phyloP scores from a whole-genome alignment of 2,888 invertebrate genomes.

The Adelognathus sp. region DNA sequence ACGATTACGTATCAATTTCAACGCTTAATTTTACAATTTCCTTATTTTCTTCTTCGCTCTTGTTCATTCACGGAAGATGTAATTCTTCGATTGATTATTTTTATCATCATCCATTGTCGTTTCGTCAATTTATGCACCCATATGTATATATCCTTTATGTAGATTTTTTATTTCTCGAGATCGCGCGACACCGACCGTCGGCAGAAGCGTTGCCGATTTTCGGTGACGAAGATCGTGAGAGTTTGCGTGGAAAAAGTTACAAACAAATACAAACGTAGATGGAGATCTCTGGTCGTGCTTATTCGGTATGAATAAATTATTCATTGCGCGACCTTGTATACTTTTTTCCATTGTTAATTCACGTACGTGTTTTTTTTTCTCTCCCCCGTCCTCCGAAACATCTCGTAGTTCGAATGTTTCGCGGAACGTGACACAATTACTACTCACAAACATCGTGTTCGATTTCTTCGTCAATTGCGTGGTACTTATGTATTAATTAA shows the following conservation, averaged over 20 bases:
- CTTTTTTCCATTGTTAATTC: constrained; percentile 20
- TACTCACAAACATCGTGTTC: constrained; percentile 36
- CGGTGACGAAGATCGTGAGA: constrained; percentile 29
- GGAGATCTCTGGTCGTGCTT: constrained; percentile 24
- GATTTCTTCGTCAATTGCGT: constrained; percentile 20
- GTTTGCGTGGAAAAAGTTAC: constrained; percentile 55
- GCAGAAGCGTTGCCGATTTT: constrained; percentile 2
- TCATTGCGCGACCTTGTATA: constrained; percentile 19
- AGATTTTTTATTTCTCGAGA: constrained; percentile 15
- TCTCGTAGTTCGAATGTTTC: constrained; percentile 27
- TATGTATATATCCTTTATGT: constrained; percentile 34
- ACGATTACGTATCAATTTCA: constrained; percentile 36
- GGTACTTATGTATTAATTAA: constrained; percentile 31
- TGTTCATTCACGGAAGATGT: no score
- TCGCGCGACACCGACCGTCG: constrained; percentile 20
- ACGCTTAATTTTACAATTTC: constrained; percentile 39
- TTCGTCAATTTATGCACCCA: constrained; percentile 52
- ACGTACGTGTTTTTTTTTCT: background rate
- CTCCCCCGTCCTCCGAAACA: background rate
- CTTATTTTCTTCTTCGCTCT: constrained; percentile 43
- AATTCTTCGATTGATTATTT: no score
- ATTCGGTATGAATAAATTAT: constrained; percentile 42
- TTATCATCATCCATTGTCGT: constrained; percentile 14
- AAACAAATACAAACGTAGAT: constrained; percentile 60
- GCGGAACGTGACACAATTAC: constrained; percentile 25